Evolutionary conservation across 92 coral and sea anemone species (phyloP), one percentile per base, ranked within the genome.

Genomic region (Phenganax stokvisi): DNA sequence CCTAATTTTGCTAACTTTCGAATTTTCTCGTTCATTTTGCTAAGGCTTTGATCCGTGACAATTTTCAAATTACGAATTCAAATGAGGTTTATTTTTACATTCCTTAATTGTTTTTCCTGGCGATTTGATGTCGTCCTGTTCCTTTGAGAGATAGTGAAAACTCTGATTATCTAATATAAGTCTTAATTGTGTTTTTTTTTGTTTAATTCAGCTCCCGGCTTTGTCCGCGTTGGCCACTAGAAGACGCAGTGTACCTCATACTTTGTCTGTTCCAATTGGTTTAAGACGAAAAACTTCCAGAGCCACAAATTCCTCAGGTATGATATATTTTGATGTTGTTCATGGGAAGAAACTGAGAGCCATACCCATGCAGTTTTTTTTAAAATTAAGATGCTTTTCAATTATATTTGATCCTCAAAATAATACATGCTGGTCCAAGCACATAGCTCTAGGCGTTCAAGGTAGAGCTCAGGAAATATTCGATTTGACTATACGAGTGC

Each of bases 161-260:
- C 3, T 68, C n/a, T 68, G 15, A 53, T 68, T 30, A 37, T 37
- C 47, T 37, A 10, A 17, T 61, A 68, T 10, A 68, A 30, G 0
- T 4, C 54, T 30, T 68, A 6, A 64, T 20, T 20, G 37, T 29
- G 31, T 68, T 68, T 27, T 56, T n/a, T 56, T 56, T 6, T 6
- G 10, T 29, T 56, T 17, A 56, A 1, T 75, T 75, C 15, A 75
- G 80, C 80, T 75, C 57, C 80, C 80, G 12, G 80, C 80, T 3
- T 17, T 75, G 52, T 75, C 80, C 56, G 31, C 67, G 4, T 55
- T 75, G 52, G 80, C 80, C 5, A 75, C 80, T 12, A 51, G 80
- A 7, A 28, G 80, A 10, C 65, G 80, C 12, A n/a, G 17, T 56
- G 66, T 75, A 8, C 80, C 80, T 10, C 62, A 54, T 16, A 75